Percentiles rank a stretch among this genome's conserved stretches.
These are phyloP conservation scores for Phylloscopus whistleri DNA, from an alignment of 2,113 vertebrate species.

Conservation along the genomic window DNA sequence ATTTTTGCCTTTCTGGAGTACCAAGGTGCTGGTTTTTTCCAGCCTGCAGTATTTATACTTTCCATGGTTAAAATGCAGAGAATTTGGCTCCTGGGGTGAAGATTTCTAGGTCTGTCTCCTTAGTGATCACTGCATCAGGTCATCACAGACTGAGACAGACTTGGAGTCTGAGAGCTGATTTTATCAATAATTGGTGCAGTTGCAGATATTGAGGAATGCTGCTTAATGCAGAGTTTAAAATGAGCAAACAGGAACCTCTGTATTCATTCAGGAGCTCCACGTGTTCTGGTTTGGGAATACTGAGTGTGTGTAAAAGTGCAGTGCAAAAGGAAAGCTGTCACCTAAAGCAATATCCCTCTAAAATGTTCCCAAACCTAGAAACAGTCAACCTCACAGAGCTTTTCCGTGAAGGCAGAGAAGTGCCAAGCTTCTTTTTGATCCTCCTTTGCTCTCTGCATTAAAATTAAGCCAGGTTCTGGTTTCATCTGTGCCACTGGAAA, in stretches of 20 bases:
- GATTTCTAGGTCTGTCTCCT: background rate
- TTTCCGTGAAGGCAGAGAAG: background rate
- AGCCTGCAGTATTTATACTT: background rate
- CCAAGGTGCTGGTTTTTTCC: background rate
- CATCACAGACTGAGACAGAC: background rate
- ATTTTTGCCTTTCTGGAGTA: background rate
- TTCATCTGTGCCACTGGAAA: background rate
- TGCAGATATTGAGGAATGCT: background rate
- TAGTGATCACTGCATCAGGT: background rate
- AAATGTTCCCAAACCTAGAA: background rate
- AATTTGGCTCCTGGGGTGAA: background rate
- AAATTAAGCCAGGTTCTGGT: background rate
- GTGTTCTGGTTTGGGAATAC: background rate
- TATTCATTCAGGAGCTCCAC: background rate
- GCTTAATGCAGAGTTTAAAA: background rate
- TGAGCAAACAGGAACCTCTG: background rate
- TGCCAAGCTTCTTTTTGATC: background rate
- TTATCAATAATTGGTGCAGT: background rate
- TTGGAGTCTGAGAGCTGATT: background rate
- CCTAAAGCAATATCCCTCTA: background rate
- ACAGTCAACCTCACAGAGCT: background rate
- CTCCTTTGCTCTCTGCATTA: background rate
- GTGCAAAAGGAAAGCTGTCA: background rate
- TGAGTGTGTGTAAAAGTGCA: background rate
- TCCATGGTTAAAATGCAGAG: background rate